These are phyloP conservation scores for Chlorocebus sabaeus DNA, from an alignment of 2,113 vertebrate species.

Conservation along the genomic window DNA sequence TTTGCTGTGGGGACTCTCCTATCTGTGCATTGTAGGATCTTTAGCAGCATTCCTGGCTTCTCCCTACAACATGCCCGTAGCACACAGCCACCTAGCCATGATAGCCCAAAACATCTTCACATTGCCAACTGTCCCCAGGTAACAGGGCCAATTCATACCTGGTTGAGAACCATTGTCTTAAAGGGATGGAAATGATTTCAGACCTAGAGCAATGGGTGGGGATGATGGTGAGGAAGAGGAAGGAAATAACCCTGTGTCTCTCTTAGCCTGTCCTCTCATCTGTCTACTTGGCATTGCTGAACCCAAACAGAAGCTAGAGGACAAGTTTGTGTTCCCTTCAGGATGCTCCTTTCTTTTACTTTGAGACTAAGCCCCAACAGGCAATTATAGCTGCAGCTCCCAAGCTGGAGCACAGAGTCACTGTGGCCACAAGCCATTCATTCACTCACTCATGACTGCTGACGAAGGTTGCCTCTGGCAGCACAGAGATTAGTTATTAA, in stretches of 20 bases:
- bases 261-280: neutral
- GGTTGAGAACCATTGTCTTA: neutral
- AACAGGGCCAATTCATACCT: neutral
- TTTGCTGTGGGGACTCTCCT: neutral
- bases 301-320: neutral
- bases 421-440: neutral
- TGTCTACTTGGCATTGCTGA: neutral
- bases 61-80: neutral
- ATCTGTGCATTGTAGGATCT: neutral
- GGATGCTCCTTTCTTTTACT: constrained; percentile 23
- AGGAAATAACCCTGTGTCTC: too few relatives aligned
- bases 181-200: too few relatives aligned
- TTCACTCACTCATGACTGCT: rapidly evolving
- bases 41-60: neutral
- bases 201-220: neutral
- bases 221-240: too few relatives aligned
- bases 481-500: neutral
- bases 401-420: constrained; percentile 36
- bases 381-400: neutral
- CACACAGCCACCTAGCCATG: neutral
- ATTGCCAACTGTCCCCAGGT: neutral
- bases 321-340: neutral
- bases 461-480: neutral
- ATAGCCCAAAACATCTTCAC: neutral
- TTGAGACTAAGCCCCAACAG: constrained; percentile 7